Evolutionary conservation across 2,113 vertebrate species (phyloP), one percentile per base, ranked within the genome.

Genomic region (Sinocyclocheilus grahami): DNA sequence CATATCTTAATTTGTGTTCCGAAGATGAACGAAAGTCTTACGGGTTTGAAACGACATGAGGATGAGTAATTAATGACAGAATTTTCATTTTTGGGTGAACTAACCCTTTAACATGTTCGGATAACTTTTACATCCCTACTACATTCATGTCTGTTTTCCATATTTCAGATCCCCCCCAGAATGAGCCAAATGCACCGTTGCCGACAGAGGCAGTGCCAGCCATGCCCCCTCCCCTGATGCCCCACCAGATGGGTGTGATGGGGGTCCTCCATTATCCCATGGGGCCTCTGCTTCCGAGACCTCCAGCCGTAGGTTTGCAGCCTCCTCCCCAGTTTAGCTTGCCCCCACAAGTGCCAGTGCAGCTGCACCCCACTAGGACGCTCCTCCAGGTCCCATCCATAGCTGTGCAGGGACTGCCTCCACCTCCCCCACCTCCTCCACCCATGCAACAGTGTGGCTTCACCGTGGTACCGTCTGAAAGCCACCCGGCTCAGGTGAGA

Each of bases 341-440:
- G 79, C 96, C 93, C 39, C 96, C 96, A 85, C 97, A 95, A 82
- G 92, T 97, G 75, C 96, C 97, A 55, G 88, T 97, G 91, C 97
- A 97, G 85, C 94, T 99, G 81, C 97, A 96, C 87, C n/a, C 97
- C 0, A 93, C 96, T 46, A 92, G 96, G 82, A 96, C 97, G 84
- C 95, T 97, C 77, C 92, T 98, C 86, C 97, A 97, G 92, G 95
- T 97, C 86, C 95, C 97, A 27, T 91, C 96, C 83, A 95, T 96
- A 37, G 91, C 95, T 9, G 92, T 96, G 91, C 98, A 99, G 95
- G 97, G 96, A 92, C 95, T 96, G 63, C 97, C 97, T 0, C 98
- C 98, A 0, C 98, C 98, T 8, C 98, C 98, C 6, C 98, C 98
- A 4, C 98, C 98, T 0, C 98, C 97, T 51, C 98, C 97, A 14